Percentiles rank a stretch among this genome's conserved stretches.
Evolutionary conservation across 2,888 invertebrate genomes (phyloP).

Genomic region (Andrena trimmerana): DNA sequence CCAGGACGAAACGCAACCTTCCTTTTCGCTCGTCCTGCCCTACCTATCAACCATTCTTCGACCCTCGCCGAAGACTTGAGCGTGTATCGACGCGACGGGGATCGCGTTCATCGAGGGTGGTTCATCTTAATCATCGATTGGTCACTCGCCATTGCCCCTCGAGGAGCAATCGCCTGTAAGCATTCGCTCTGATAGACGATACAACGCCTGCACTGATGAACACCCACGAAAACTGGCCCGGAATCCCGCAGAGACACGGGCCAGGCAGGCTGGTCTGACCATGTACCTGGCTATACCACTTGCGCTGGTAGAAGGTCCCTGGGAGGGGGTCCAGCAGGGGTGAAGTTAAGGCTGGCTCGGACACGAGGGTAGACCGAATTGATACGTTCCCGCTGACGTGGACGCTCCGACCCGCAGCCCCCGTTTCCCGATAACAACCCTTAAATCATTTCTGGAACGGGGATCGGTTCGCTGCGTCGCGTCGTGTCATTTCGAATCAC

Average conservation of each 20-base stretch:
- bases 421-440: conserved; percentile 75
- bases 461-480: conserved; percentile 16
- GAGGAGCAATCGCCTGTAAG: conserved; percentile 73
- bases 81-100: conserved; percentile 29
- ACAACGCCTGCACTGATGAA: conserved; percentile 63
- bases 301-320: background rate
- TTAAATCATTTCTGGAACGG: conserved; percentile 76
- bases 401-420: conserved; percentile 69
- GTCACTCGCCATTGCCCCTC: conserved; percentile 76
- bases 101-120: conserved; percentile 57
- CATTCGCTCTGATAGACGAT: conserved; percentile 70
- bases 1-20: too few species aligned
- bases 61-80: background rate
- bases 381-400: conserved; percentile 77
- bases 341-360: conserved; percentile 37
- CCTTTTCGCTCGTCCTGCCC: too few species aligned
- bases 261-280: background rate
- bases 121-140: conserved; percentile 78
- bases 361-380: conserved; percentile 64
- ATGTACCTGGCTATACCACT: background rate
- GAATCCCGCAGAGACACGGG: background rate
- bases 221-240: conserved; percentile 13
- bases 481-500: conserved; percentile 14
- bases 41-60: too few species aligned
- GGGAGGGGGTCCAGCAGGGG: conserved; percentile 6